phyloP scores from a whole-genome alignment of 1,140 invertebrate genomes.

The Planococcus citri region DNA sequence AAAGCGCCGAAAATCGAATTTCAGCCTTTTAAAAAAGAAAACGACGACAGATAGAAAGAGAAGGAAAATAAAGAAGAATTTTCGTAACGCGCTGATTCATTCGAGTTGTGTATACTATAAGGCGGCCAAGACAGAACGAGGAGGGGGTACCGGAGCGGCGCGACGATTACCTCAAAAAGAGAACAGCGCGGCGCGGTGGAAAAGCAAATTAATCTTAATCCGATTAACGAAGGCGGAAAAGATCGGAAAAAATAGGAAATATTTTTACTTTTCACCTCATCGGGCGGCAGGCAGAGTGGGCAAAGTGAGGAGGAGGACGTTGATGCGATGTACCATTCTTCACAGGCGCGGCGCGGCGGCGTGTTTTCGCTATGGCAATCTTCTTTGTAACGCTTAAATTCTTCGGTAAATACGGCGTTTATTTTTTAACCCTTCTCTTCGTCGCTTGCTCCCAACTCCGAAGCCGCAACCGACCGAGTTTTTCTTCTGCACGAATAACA shows the following conservation, averaged over 20 bases:
- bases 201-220: conserved; percentile 8
- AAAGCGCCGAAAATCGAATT: not conserved
- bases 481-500: no score
- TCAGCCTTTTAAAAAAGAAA: no score
- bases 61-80: no score
- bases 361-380: not conserved
- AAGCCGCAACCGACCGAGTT: no score
- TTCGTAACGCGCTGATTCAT: not conserved
- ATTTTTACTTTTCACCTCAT: not conserved
- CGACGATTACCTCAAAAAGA: not conserved
- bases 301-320: no score
- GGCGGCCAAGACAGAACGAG: no score
- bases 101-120: not conserved
- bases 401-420: not conserved
- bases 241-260: not conserved
- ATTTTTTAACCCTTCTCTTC: not conserved
- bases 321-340: not conserved
- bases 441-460: no score
- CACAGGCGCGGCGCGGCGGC: no score
- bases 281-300: no score
- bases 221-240: not conserved
- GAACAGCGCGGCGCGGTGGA: not conserved
- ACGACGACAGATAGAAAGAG: no score
- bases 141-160: not conserved
- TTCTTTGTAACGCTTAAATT: not conserved